Conservation (phyloP, 2,113 vertebrate genomes). For the Laticauda laticaudata region DNA sequence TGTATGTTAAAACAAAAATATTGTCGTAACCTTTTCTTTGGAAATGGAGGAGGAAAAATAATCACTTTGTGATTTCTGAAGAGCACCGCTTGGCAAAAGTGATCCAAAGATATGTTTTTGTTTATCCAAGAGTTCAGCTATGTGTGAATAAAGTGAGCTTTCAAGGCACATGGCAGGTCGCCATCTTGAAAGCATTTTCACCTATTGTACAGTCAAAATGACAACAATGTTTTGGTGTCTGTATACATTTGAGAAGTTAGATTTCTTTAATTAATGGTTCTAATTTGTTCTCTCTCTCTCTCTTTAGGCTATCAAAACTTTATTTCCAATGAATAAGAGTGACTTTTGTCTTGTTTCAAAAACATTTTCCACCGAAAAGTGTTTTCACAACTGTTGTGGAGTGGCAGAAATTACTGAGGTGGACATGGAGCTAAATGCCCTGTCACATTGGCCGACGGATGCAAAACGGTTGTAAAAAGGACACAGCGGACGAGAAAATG, state of each 20-base stretch:
- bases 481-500: too few species aligned
- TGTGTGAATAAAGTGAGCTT: constrained; percentile 59
- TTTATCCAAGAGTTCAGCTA: constrained; percentile 70
- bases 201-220: constrained; percentile 55
- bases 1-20: constrained; percentile 74
- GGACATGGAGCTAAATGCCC: too few species aligned
- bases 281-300: not conserved
- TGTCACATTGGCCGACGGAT: too few species aligned
- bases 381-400: not conserved
- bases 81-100: constrained; percentile 59
- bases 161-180: constrained; percentile 58
- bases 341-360: not conserved
- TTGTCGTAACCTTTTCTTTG: constrained; percentile 75
- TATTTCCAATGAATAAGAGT: not conserved
- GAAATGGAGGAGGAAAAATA: constrained; percentile 56
- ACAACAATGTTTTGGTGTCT: not conserved
- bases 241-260: not conserved
- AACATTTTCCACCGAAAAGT: not conserved
- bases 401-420: too few species aligned
- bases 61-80: constrained; percentile 69
- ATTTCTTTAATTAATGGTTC: not conserved
- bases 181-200: constrained; percentile 62
- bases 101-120: constrained; percentile 67
- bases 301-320: not conserved
- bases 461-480: too few species aligned